Conservation (phyloP, 2,797 vertebrate species). For the Galaxias olidus region DNA sequence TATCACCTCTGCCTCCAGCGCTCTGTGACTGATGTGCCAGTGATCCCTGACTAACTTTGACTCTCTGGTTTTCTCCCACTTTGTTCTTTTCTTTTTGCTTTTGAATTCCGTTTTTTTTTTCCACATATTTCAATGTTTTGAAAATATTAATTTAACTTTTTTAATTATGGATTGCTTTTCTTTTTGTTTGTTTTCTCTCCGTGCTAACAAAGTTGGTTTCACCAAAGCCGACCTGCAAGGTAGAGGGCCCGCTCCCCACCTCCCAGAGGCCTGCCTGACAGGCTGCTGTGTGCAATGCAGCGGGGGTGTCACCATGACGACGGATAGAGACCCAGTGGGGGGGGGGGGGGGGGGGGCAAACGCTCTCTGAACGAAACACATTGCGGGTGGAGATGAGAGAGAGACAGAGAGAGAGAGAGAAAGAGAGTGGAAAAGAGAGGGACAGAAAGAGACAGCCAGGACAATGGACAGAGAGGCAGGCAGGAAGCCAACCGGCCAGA, state of each 20-base stretch:
- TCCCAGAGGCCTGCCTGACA: slow-evolving; percentile 75
- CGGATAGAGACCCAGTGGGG: slow-evolving; percentile 8
- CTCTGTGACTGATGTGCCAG: slow-evolving; percentile 38
- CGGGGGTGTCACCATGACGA: slow-evolving; percentile 69
- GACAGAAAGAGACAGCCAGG: background rate
- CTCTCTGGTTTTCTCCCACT: slow-evolving; percentile 73
- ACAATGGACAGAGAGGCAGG: background rate
- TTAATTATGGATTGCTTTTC: slow-evolving; percentile 44
- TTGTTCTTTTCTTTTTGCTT: slow-evolving; percentile 67
- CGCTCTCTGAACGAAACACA: background rate
- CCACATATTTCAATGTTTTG: too few relatives aligned
- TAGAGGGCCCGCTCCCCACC: slow-evolving; percentile 83
- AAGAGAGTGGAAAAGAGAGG: background rate
- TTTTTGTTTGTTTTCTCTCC: slow-evolving; percentile 76
- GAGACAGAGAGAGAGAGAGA: background rate
- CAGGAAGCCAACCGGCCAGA: background rate
- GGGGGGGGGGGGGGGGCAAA: background rate
- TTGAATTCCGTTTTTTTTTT: too few relatives aligned
- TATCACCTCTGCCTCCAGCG: background rate
- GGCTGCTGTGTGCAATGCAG: slow-evolving; percentile 79
- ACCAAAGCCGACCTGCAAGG: slow-evolving; percentile 99
- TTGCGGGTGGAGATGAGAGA: background rate
- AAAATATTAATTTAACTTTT: too few relatives aligned
- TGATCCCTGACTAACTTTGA: slow-evolving; percentile 82
- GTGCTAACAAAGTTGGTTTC: slow-evolving; percentile 96